These are phyloP conservation scores for Elanoides forficatus DNA, from an alignment of 2,113 vertebrate genomes.

Conservation along the genomic window DNA sequence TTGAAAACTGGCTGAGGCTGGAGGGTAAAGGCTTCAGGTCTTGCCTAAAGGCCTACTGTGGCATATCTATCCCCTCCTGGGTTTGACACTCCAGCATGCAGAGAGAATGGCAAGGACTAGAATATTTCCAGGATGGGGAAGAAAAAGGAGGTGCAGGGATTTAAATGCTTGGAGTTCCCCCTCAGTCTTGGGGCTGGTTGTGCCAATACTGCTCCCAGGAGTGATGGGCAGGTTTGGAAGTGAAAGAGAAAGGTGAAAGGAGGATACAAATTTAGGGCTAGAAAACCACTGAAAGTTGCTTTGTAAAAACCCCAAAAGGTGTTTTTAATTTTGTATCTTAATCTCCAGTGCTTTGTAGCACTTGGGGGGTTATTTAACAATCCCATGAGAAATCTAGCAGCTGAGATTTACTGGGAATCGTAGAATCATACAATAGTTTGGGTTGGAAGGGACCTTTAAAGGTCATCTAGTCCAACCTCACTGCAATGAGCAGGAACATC, in stretches of 20 bases:
- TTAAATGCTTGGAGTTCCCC: background rate
- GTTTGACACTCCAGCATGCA: background rate
- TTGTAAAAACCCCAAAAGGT: background rate
- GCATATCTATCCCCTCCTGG: background rate
- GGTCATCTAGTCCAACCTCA: too few species aligned
- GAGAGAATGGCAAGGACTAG: background rate
- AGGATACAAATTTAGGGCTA: background rate
- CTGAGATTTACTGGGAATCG: background rate
- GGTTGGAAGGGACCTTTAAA: too few species aligned
- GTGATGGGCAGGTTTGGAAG: background rate
- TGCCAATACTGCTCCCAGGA: background rate
- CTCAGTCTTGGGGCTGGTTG: background rate
- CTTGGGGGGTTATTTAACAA: background rate
- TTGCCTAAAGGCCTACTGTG: background rate
- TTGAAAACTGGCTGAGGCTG: background rate
- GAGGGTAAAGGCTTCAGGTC: background rate
- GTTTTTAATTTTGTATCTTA: background rate
- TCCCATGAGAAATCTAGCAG: background rate
- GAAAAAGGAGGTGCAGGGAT: background rate
- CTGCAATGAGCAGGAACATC: too few species aligned
- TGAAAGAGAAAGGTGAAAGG: background rate
- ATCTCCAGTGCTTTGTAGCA: background rate
- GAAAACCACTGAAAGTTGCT: background rate
- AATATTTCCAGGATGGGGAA: background rate
- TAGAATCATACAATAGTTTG: too few species aligned